Conservation (phyloP, 2,113 vertebrate species). For the Copsychus sechellarum region DNA sequence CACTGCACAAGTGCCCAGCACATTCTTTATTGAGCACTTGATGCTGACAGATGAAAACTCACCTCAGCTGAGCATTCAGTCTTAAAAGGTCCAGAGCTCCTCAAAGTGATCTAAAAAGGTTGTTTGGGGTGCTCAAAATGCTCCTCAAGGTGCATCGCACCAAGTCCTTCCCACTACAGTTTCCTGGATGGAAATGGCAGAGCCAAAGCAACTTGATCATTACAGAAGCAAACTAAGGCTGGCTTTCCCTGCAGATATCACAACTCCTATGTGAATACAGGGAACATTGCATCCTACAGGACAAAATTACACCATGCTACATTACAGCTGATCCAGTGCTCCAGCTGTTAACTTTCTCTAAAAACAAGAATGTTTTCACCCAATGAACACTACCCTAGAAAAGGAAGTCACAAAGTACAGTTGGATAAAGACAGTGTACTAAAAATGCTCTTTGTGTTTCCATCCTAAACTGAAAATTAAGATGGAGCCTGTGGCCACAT, state of each 20-base stretch:
- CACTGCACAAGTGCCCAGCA: not conserved
- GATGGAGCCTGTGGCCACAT: not conserved
- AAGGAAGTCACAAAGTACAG: not conserved
- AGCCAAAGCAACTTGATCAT: not conserved
- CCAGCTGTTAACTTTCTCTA: not conserved
- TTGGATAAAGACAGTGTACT: not conserved
- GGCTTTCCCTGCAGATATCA: not conserved
- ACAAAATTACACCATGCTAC: not conserved
- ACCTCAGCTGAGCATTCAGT: not conserved
- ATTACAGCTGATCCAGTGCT: not conserved
- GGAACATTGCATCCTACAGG: not conserved
- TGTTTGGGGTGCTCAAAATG: not conserved
- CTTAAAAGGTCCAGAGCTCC: not conserved
- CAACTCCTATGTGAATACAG: not conserved
- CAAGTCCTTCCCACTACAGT: not conserved
- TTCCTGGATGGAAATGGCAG: not conserved
- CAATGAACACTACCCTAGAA: not conserved
- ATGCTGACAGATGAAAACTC: not conserved
- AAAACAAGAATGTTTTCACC: not conserved
- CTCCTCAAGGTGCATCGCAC: fast-evolving
- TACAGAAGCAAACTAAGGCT: not conserved
- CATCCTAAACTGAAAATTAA: not conserved
- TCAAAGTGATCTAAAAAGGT: not conserved
- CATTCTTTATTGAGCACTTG: not conserved
- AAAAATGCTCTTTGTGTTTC: not conserved